phyloP scores from a whole-genome alignment of 2,797 vertebrate species.

The Melanogrammus aeglefinus region DNA sequence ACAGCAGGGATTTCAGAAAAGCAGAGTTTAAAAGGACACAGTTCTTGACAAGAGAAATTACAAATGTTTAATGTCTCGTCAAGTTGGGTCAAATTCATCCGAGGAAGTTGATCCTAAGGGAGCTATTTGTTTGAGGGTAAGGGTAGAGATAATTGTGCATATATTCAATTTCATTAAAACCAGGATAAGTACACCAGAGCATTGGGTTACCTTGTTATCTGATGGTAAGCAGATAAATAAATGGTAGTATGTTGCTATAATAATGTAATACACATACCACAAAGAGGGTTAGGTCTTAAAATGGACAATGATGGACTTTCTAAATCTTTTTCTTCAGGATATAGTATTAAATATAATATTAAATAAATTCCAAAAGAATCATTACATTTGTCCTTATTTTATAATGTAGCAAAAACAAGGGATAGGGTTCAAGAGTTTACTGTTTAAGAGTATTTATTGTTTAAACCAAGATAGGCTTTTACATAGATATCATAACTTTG shows the following conservation, averaged over 20 bases:
- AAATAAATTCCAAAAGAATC: too few relatives aligned
- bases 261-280: neutral
- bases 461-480: neutral
- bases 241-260: neutral
- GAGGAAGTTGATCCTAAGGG: slow-evolving; percentile 47
- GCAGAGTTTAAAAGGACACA: slow-evolving; percentile 71
- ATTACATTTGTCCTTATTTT: neutral
- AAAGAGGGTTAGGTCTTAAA: slow-evolving; percentile 13
- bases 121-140: slow-evolving; percentile 12
- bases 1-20: slow-evolving; percentile 70
- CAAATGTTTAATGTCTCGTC: slow-evolving; percentile 65
- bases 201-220: neutral
- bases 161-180: neutral
- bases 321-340: neutral
- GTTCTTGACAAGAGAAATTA: slow-evolving; percentile 68
- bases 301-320: too few relatives aligned
- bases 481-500: neutral
- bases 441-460: neutral
- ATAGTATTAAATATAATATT: too few relatives aligned
- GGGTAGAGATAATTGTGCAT: neutral
- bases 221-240: neutral
- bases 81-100: slow-evolving; percentile 69
- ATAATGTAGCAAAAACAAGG: too few relatives aligned
- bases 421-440: too few relatives aligned
- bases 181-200: neutral